Percentiles rank a stretch among this genome's conserved stretches.
These are phyloP conservation scores for Cephus runcator DNA, from an alignment of 2,888 invertebrate species.

Conservation along the genomic window DNA sequence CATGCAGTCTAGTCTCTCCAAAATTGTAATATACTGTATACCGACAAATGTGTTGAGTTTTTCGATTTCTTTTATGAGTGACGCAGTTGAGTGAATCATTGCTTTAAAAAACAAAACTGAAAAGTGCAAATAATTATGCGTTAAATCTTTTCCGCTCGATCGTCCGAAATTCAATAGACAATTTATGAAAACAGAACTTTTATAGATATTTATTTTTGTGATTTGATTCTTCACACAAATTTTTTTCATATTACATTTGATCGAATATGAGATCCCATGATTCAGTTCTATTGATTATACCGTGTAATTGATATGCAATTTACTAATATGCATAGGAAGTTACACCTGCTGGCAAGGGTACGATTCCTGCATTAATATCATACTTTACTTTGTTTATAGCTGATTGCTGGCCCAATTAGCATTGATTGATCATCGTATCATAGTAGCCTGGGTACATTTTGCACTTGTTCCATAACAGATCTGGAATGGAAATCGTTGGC, in stretches of 20 bases:
- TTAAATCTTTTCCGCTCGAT: neutral
- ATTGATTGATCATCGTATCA: slow-evolving; percentile 12
- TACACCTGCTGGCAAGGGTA: slow-evolving; percentile 43
- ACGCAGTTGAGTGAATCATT: slow-evolving; percentile 31
- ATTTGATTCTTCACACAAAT: slow-evolving; percentile 32
- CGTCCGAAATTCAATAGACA: neutral
- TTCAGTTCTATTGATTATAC: neutral
- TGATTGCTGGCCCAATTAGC: slow-evolving; percentile 55
- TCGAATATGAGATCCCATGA: neutral
- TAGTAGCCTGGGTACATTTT: neutral
- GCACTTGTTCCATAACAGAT: neutral
- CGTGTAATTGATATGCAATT: neutral
- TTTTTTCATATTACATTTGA: neutral
- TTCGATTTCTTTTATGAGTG: slow-evolving; percentile 13
- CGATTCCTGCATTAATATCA: slow-evolving; percentile 9
- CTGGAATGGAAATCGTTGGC: neutral
- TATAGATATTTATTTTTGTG: slow-evolving; percentile 24
- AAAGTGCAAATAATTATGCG: slow-evolving; percentile 1
- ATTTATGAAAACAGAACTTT: neutral
- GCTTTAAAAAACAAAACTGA: neutral
- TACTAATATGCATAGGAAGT: neutral
- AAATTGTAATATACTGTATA: slow-evolving; percentile 9
- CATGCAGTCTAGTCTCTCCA: slow-evolving; percentile 49
- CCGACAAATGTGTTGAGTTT: neutral
- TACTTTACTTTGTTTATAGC: slow-evolving; percentile 19